Evolutionary conservation across 2,113 vertebrate genomes (phyloP), one percentile per base, ranked within the genome.

Genomic region (Hippocampus mohnikei): DNA sequence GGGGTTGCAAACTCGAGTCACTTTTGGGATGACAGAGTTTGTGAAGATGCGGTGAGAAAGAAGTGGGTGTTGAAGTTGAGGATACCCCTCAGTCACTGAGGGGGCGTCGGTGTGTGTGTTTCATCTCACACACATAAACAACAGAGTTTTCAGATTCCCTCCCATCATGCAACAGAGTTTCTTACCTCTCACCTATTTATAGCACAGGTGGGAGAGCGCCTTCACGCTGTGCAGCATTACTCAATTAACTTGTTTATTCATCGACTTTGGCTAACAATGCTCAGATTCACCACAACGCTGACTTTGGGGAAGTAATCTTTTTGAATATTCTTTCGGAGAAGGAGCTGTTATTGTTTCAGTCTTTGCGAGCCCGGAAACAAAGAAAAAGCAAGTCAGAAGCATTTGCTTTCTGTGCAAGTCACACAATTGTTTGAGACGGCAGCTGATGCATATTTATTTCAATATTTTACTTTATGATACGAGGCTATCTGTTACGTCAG

Each of bases 91-190:
- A 86, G 63, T 73, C 82, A 80, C 79, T 78, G 80, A 85, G 73
- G 73, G 59, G 46, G 79, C 55, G 82, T 82, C 81, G 89, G 79
- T 59, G 77, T 85, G 76, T 65, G 73, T 81, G 82, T 89, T 89
- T 89, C 81, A 88, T 87, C 84, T 87, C 75, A 84, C 20, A 29
- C 75, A 72, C 78, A 67, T 76, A 81, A 81, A 90, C 84, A 86
- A 87, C 76, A 87, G 84, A 83, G 76, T 27, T 71, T 62, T 37
- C 41, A 56, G 41, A 41, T 29, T 9, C 20, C 8, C 41, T 53
- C 56, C 70, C 53, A 18, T 84, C 74, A 75, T 68, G 59, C 79
- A 76, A 73, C 68, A 62, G 59, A 67, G 44, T 84, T 71, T 74
- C 60, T 69, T 74, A 78, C 80, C 67, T 21, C 67, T 78, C 67